Conservation (phyloP, 2,113 vertebrate species). For the Apodemus speciosus region DNA sequence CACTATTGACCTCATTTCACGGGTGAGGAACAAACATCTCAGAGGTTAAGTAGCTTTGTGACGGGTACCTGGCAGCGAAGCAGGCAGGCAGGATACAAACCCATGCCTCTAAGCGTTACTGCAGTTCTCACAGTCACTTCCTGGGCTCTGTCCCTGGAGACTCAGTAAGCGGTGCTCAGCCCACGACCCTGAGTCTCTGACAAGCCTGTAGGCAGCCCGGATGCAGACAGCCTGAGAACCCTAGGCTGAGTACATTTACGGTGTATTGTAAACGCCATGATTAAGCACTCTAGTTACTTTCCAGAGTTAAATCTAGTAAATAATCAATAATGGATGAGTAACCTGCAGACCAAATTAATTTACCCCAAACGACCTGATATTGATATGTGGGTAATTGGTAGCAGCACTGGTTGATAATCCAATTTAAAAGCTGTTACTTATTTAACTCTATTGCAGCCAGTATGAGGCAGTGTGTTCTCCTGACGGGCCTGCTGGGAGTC, state of each 20-base stretch:
- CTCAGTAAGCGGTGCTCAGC: not conserved
- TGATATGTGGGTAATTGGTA: slow-evolving; percentile 55
- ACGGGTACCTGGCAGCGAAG: not conserved
- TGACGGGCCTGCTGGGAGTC: slow-evolving; percentile 33
- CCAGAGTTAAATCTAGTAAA: slow-evolving; percentile 51
- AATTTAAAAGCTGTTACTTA: slow-evolving; percentile 54
- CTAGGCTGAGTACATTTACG: rapidly evolving
- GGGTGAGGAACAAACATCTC: not conserved
- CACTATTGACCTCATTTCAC: not conserved
- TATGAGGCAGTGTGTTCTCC: not conserved
- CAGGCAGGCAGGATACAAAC: not conserved
- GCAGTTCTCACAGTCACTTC: not conserved
- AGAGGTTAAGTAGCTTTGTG: not conserved
- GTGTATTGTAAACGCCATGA: not conserved
- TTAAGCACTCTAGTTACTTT: not conserved
- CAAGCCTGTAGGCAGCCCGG: rapidly evolving
- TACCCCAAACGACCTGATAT: slow-evolving; percentile 50
- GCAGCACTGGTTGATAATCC: slow-evolving; percentile 36
- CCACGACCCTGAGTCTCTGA: rapidly evolving
- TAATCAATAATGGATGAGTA: slow-evolving; percentile 51
- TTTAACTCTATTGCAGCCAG: not conserved
- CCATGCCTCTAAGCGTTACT: not conserved
- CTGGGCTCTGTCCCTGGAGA: not conserved
- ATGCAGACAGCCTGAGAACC: rapidly evolving
- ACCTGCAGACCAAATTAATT: not conserved